Percentiles rank a stretch among this genome's conserved stretches.
Conservation (phyloP, 2,888 invertebrate species). For the Ophraella communa region DNA sequence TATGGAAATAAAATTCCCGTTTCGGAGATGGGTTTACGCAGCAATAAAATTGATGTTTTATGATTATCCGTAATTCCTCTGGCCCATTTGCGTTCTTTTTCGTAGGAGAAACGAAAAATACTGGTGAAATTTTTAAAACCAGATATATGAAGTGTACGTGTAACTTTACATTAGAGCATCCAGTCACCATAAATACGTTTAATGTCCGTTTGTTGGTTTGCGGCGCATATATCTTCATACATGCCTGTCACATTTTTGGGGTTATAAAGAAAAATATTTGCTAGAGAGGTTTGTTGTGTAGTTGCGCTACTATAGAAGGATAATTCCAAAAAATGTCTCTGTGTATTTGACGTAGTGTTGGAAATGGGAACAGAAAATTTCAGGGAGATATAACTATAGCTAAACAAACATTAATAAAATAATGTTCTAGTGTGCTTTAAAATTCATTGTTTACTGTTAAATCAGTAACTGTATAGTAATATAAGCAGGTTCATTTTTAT, state of each 20-base stretch:
- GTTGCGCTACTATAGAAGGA: neutral
- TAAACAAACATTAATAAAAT: too few species aligned
- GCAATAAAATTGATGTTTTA: conserved; percentile 16
- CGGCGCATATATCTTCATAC: conserved; percentile 13
- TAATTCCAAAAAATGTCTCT: neutral
- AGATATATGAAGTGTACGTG: conserved; percentile 21
- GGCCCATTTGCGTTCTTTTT: conserved; percentile 13
- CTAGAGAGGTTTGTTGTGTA: neutral
- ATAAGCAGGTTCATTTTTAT: too few species aligned
- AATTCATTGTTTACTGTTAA: too few species aligned
- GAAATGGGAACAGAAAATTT: too few species aligned
- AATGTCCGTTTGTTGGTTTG: conserved; percentile 17
- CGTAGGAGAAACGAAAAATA: conserved; percentile 6
- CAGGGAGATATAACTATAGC: too few species aligned
- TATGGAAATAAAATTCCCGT: neutral
- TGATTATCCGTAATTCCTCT: conserved; percentile 21
- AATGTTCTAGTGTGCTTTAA: too few species aligned
- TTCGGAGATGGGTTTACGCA: neutral
- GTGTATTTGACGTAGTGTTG: neutral
- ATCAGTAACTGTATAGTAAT: too few species aligned
- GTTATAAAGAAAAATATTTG: conserved; percentile 18
- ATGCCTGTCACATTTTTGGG: conserved; percentile 17
- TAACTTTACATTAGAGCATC: conserved; percentile 23
- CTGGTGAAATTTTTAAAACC: conserved; percentile 5
- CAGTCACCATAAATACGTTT: conserved; percentile 22